phyloP scores from a whole-genome alignment of 2,888 invertebrate genomes.

The Diarsia rubi region DNA sequence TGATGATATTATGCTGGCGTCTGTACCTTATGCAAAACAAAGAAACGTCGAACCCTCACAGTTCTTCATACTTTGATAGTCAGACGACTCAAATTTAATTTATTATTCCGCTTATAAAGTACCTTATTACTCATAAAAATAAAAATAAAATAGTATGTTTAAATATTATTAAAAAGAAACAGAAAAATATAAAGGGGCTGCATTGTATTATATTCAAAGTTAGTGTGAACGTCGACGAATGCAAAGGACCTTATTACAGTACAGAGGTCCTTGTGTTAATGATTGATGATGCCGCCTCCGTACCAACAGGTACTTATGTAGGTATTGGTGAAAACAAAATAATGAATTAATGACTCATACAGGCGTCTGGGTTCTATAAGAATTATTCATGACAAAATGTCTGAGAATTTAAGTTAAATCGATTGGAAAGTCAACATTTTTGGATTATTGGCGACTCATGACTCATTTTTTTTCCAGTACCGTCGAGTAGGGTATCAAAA shows the following conservation, averaged over 20 bases:
- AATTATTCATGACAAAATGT: conserved; percentile 70
- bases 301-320: conserved; percentile 25
- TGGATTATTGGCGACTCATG: background rate
- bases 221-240: conserved; percentile 70
- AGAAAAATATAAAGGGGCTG: conserved; percentile 35
- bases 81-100: conserved; percentile 5
- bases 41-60: background rate
- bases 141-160: conserved; percentile 27
- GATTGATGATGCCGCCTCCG: conserved; percentile 72
- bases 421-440: background rate
- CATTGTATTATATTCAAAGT: conserved; percentile 65
- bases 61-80: background rate
- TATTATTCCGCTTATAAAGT: conserved; percentile 36
- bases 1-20: no score
- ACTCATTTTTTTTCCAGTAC: no score
- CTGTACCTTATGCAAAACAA: background rate
- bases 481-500: no score
- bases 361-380: conserved; percentile 48
- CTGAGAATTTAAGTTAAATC: conserved; percentile 58
- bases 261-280: conserved; percentile 72
- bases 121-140: conserved; percentile 26
- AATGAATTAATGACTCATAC: conserved; percentile 51
- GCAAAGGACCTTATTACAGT: conserved; percentile 77
- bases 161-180: conserved; percentile 24
- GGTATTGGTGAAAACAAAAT: conserved; percentile 40